Conservation (phyloP, 1,140 invertebrate species). For the Sweltsa coloradensis region DNA sequence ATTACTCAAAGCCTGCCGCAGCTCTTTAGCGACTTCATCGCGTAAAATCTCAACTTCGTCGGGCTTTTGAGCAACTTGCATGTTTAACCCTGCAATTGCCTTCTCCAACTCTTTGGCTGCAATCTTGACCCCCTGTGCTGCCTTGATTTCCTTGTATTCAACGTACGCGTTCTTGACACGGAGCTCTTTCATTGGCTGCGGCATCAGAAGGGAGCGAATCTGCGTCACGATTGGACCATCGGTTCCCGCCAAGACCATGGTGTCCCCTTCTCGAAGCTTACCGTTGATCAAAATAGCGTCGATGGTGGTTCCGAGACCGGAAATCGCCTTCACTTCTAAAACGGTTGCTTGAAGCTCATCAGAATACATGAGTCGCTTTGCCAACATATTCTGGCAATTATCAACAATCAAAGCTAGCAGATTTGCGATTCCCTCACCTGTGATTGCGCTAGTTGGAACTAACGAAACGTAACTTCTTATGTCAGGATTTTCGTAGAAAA, state of each 20-base stretch:
- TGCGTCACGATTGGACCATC: conserved; percentile 97
- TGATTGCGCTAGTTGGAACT: conserved; percentile 94
- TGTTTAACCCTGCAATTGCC: conserved; percentile 85
- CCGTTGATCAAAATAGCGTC: conserved; percentile 98
- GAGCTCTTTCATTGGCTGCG: conserved; percentile 95
- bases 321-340: conserved; percentile 97
- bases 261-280: conserved; percentile 80
- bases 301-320: conserved; percentile 95
- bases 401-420: conserved; percentile 86
- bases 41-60: conserved; percentile 88
- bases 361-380: conserved; percentile 83
- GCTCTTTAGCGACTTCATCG: conserved; percentile 66
- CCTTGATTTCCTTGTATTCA: conserved; percentile 89
- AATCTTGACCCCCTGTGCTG: conserved; percentile 97
- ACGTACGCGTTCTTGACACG: conserved; percentile 95
- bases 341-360: conserved; percentile 93
- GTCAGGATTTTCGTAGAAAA: conserved; percentile 96
- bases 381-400: conserved; percentile 79
- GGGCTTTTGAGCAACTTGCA: conserved; percentile 76
- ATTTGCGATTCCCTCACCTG: conserved; percentile 98
- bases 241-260: conserved; percentile 89
- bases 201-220: conserved; percentile 93
- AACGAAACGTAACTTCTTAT: conserved; percentile 84
- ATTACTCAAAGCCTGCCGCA: conserved; percentile 78
- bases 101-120: conserved; percentile 97